Percentiles rank a stretch among this genome's conserved stretches.
Conservation (phyloP, 2,113 vertebrate genomes). For the Ahaetulla prasina region DNA sequence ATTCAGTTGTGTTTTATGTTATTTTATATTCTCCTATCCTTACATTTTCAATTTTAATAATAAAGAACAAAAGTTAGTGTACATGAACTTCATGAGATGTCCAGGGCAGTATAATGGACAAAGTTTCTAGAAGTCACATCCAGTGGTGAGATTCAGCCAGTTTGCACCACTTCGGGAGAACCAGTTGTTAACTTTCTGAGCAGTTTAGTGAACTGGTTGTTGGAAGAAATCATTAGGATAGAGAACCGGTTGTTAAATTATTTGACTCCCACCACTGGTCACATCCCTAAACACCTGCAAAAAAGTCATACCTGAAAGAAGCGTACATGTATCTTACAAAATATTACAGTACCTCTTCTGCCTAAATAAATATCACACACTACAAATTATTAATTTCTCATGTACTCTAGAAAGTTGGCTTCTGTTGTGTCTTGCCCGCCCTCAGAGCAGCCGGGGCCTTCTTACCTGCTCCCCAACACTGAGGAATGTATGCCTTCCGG, state of each 20-base stretch:
- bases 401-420: conserved; percentile 33
- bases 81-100: not conserved
- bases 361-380: conserved; percentile 18
- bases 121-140: not conserved
- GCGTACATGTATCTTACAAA: not conserved
- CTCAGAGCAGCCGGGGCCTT: no score
- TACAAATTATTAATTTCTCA: conserved; percentile 38
- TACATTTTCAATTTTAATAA: not conserved
- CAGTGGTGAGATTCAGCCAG: no score
- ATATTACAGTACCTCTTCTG: not conserved
- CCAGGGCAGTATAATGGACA: no score
- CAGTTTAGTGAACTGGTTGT: no score
- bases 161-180: no score
- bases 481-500: no score
- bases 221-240: no score
- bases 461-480: no score
- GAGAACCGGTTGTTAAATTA: no score
- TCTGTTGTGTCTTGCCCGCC: no score
- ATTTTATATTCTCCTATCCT: not conserved
- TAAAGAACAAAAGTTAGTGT: not conserved
- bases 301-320: not conserved
- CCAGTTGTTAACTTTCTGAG: no score
- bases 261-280: no score
- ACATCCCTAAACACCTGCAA: conserved; percentile 14
- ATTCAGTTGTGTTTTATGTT: not conserved